Evolutionary conservation across 2,888 invertebrate genomes (phyloP).

Genomic region (Cremastinae sp.): DNA sequence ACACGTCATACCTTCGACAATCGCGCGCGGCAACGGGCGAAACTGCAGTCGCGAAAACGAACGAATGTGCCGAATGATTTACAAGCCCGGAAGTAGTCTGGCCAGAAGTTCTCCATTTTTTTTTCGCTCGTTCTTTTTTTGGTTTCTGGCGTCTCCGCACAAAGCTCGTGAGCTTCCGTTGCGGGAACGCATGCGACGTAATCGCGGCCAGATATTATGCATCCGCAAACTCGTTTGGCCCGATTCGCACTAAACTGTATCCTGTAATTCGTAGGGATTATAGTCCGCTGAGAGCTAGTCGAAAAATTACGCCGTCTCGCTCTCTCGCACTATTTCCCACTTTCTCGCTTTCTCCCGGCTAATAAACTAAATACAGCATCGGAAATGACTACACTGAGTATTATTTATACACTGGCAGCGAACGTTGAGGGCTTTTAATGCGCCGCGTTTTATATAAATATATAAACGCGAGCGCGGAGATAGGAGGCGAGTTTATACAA

Average conservation of each 20-base stretch:
- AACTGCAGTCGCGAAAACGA: not conserved
- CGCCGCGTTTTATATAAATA: slow-evolving; percentile 57
- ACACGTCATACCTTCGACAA: not conserved
- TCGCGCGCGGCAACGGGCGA: slow-evolving; percentile 1
- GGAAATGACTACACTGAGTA: slow-evolving; percentile 76
- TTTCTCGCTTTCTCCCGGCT: slow-evolving; percentile 65
- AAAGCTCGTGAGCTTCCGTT: slow-evolving; percentile 46
- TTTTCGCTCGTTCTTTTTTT: slow-evolving; percentile 8
- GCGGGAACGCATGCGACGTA: slow-evolving; percentile 23
- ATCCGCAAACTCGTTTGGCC: slow-evolving; percentile 39
- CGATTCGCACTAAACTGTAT: slow-evolving; percentile 72
- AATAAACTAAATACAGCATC: slow-evolving; percentile 79
- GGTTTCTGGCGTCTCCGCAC: slow-evolving; percentile 43
- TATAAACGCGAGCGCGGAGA: slow-evolving; percentile 6
- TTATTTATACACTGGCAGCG: slow-evolving; percentile 75
- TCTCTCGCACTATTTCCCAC: slow-evolving; percentile 52
- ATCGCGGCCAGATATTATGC: slow-evolving; percentile 21
- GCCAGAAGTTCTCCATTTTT: slow-evolving; percentile 5
- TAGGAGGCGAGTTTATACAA: slow-evolving; percentile 72
- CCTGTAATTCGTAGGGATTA: slow-evolving; percentile 70
- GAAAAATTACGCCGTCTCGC: slow-evolving; percentile 61
- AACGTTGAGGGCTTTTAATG: slow-evolving; percentile 73
- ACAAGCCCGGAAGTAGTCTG: slow-evolving; percentile 14
- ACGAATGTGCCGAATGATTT: slow-evolving; percentile 18
- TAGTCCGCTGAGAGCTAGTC: slow-evolving; percentile 54